Base-by-base conservation (phyloP, 2,888 invertebrate genomes). In the Coelinius sp. region DNA sequence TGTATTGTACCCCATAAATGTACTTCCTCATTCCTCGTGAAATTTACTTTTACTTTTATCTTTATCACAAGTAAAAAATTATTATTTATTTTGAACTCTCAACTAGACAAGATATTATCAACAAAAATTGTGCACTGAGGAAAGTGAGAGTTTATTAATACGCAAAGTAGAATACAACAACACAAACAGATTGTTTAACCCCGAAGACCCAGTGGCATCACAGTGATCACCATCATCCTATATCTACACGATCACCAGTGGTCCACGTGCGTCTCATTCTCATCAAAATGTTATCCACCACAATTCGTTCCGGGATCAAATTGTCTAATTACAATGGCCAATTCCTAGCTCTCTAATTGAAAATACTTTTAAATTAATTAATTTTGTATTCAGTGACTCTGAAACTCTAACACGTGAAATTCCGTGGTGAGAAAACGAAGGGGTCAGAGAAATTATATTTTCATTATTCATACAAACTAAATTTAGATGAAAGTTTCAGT, bases 121-220 rank as follows among this genome's bases (percentile, higher is more conserved):
- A 3, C 2, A 41, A 38, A 56, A 8, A 25, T 27, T 24, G 17
- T 14, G 10, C 7, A 35, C n/a, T 46, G 46, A n/a, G 49, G 17
- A 41, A 46, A 53, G 14, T 56, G 27, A 20, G 52, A 62, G 35
- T 44, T 4, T 31, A 62, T 24, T 14, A 44, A 71, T 10, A 27
- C 44, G 41, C n/a, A 38, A 53, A 53, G 27, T 12, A 44, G 56
- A 73, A 35, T 41, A 59, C 31, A 70, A 56, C 46, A 73, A 76
- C 71, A 76, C 73, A 77, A 73, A 76, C 70, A 76, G 73, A 76
- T 68, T 76, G 63, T 49, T 76, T 76, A 70, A 78, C 53, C 74
- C 64, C 68, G 49, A 12, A 78, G 70, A 74, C 65, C 62, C 38
- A 53, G 56, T 24, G 44, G 27, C 20, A 59, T 14, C 31, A 2